Conservation (phyloP, 2,797 vertebrate genomes). For the Sebastiscus tertius region DNA sequence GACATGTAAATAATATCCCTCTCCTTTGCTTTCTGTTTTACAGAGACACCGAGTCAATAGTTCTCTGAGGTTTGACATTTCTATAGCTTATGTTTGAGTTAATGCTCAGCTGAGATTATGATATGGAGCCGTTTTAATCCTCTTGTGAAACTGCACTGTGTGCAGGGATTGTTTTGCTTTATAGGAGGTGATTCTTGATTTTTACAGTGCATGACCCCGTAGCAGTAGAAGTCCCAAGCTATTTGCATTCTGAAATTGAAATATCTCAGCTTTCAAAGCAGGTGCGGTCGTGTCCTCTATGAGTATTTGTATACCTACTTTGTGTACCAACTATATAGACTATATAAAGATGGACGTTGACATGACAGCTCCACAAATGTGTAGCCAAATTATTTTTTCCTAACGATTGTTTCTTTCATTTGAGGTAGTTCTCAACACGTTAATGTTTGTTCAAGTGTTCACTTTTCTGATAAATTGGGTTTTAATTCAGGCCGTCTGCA, state of each 20-base stretch:
- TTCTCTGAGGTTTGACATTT: neutral
- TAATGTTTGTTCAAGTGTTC: no score
- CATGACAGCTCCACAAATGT: neutral
- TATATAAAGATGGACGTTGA: neutral
- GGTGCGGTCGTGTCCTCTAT: constrained; percentile 1
- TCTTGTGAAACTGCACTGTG: constrained; percentile 1
- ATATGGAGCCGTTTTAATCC: constrained; percentile 6
- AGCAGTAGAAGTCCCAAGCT: constrained; percentile 7
- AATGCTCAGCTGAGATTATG: constrained; percentile 5
- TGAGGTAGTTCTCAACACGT: no score
- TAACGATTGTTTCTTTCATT: no score
- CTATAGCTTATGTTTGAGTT: neutral
- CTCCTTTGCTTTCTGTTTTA: neutral
- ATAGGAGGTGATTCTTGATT: neutral
- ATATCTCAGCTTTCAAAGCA: constrained; percentile 44
- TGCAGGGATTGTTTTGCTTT: constrained; percentile 16
- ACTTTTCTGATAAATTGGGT: no score
- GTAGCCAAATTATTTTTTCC: neutral
- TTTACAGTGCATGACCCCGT: constrained; percentile 24
- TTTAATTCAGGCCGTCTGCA: no score
- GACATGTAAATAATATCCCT: neutral
- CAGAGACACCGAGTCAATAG: neutral
- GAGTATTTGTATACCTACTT: neutral
- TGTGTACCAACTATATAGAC: neutral
- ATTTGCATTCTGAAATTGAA: constrained; percentile 55